phyloP scores from a whole-genome alignment of 2,888 invertebrate species.

The Campopleginae sp. region DNA sequence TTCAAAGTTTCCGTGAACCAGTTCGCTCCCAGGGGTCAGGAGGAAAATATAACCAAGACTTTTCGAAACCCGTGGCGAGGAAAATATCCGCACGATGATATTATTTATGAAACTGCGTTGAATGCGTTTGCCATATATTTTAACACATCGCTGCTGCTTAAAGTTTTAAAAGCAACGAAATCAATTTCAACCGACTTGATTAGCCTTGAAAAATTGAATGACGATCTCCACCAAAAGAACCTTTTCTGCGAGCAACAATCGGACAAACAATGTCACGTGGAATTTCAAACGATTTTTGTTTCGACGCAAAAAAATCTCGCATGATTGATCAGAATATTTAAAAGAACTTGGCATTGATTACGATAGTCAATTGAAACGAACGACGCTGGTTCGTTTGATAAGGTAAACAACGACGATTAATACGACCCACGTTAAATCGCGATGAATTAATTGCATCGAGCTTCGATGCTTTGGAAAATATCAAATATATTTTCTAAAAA shows the following conservation, averaged over 20 bases:
- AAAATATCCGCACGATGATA: not conserved
- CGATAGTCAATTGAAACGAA: conserved; percentile 38
- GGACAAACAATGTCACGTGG: not conserved
- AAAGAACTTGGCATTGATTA: conserved; percentile 20
- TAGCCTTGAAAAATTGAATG: not conserved
- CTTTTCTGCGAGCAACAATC: not conserved
- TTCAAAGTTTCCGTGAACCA: not conserved
- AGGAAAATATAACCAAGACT: not conserved
- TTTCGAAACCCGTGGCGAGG: not conserved
- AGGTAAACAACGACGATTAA: conserved; percentile 30
- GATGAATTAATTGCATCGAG: conserved; percentile 1
- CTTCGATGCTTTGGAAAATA: conserved; percentile 29
- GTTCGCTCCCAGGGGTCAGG: not conserved
- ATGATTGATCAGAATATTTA: not conserved
- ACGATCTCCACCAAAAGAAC: not conserved
- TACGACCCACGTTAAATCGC: conserved; percentile 33
- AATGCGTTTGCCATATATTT: not conserved
- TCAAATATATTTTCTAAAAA: too few species aligned
- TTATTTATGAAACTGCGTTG: not conserved
- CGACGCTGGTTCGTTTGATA: conserved; percentile 49
- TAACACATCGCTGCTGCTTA: not conserved
- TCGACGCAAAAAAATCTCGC: not conserved
- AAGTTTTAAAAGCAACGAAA: not conserved
- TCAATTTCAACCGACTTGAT: not conserved
- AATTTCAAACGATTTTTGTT: not conserved